These are phyloP conservation scores for Ophioderma brevispina DNA, from an alignment of 35 echinoderm and acorn worm species.

Conservation along the genomic window DNA sequence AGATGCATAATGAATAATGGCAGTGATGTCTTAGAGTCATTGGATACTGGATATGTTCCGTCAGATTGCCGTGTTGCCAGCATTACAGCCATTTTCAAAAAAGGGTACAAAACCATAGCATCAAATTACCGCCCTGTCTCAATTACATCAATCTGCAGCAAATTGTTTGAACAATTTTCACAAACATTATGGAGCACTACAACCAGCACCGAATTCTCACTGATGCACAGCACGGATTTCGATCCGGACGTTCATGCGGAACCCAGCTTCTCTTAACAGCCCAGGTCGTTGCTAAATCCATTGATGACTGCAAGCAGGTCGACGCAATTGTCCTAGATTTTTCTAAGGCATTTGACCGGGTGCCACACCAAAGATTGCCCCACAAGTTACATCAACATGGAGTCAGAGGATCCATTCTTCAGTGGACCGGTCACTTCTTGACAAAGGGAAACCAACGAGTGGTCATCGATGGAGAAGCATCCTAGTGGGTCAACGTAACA, in stretches of 20 bases:
- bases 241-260: constrained; percentile 40
- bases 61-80: no score
- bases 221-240: constrained; percentile 43
- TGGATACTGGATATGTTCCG: no score
- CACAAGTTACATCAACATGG: constrained; percentile 10
- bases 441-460: constrained; percentile 41
- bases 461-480: constrained; percentile 47
- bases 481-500: constrained; percentile 17
- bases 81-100: no score
- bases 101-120: no score
- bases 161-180: constrained; percentile 25
- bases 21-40: no score
- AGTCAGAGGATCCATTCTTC: neutral
- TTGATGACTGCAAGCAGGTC: neutral
- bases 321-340: constrained; percentile 4
- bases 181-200: constrained; percentile 38
- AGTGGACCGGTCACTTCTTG: constrained; percentile 19
- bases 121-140: no score
- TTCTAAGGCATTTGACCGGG: no score
- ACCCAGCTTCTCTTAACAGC: constrained; percentile 43
- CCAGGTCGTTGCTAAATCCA: constrained; percentile 6
- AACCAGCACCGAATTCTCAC: constrained; percentile 17
- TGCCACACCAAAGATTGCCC: constrained; percentile 14
- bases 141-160: constrained; percentile 31
- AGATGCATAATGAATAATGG: no score